Conservation (phyloP, 37 sponge, comb jelly and placozoan genomes). For the Beroe ovata region DNA sequence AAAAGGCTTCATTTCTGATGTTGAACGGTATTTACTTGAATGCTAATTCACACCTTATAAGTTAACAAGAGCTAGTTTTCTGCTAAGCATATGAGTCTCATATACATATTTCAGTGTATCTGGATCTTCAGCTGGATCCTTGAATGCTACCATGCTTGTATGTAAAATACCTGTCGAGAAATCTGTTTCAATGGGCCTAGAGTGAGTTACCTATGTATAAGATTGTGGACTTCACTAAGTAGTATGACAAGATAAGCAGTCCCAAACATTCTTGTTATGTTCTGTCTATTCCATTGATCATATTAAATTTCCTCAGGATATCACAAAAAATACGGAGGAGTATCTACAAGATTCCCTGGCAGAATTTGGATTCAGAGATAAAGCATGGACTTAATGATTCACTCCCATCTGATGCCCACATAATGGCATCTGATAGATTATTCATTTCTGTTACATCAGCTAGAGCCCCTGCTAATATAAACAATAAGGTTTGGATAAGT, state of each 20-base stretch:
- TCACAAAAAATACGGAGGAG: slow-evolving; percentile 11
- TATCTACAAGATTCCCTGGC: slow-evolving; percentile 55
- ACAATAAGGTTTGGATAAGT: slow-evolving; percentile 62
- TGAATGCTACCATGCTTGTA: slow-evolving; percentile 35
- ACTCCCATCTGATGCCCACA: background rate
- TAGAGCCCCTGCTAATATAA: background rate
- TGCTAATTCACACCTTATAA: too few species aligned
- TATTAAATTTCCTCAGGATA: background rate
- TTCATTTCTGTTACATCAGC: slow-evolving; percentile 30
- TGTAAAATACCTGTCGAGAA: slow-evolving; percentile 20
- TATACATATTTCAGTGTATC: slow-evolving; percentile 29
- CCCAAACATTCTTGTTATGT: too few species aligned
- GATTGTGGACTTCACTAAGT: too few species aligned
- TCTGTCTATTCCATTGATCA: too few species aligned
- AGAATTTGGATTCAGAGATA: slow-evolving; percentile 28
- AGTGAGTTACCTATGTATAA: too few species aligned
- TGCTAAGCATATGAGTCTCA: too few species aligned
- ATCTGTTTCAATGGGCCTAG: slow-evolving; percentile 28
- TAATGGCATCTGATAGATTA: background rate
- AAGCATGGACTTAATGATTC: background rate
- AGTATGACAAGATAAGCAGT: too few species aligned
- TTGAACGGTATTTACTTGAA: slow-evolving; percentile 32
- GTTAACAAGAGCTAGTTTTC: too few species aligned
- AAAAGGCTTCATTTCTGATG: background rate
- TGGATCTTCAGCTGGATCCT: slow-evolving; percentile 39